Evolutionary conservation across 2,888 invertebrate genomes (phyloP).

Genomic region (Alsophila aescularia): DNA sequence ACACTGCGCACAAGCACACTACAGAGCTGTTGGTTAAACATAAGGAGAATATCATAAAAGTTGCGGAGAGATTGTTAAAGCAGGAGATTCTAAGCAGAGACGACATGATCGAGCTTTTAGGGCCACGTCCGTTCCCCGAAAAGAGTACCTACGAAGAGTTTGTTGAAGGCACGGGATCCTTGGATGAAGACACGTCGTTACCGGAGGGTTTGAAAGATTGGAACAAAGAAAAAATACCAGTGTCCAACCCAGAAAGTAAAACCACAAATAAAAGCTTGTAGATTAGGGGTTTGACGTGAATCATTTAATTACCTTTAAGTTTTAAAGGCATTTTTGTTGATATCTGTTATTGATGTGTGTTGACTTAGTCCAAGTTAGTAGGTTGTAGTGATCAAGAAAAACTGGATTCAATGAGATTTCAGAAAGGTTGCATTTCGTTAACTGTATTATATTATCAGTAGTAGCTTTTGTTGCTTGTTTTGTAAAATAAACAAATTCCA

Average conservation of each 20-base stretch:
- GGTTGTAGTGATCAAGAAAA: slow-evolving; percentile 23
- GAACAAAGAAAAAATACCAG: slow-evolving; percentile 88
- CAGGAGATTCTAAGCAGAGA: slow-evolving; percentile 97
- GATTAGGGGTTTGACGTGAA: slow-evolving; percentile 58
- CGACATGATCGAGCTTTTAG: slow-evolving; percentile 98
- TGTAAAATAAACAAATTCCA: slow-evolving; percentile 75
- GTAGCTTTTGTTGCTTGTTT: slow-evolving; percentile 55
- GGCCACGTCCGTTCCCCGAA: slow-evolving; percentile 97
- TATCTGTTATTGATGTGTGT: slow-evolving; percentile 44
- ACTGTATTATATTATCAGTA: slow-evolving; percentile 43
- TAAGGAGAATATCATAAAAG: slow-evolving; percentile 94
- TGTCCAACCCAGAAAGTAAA: slow-evolving; percentile 53
- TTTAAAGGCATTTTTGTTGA: slow-evolving; percentile 64
- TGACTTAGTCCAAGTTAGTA: no score
- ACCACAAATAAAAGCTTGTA: slow-evolving; percentile 57
- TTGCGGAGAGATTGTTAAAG: slow-evolving; percentile 94
- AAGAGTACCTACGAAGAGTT: slow-evolving; percentile 99
- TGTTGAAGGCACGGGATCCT: slow-evolving; percentile 98
- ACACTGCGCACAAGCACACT: slow-evolving; percentile 91
- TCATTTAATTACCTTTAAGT: slow-evolving; percentile 74
- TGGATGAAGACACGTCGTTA: slow-evolving; percentile 97
- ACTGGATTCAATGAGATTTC: slow-evolving; percentile 33
- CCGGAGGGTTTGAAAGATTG: slow-evolving; percentile 98
- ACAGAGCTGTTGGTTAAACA: slow-evolving; percentile 90
- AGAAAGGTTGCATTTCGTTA: slow-evolving; percentile 36